These are phyloP conservation scores for Coenonympha glycerion DNA, from an alignment of 2,888 invertebrate genomes.

Conservation along the genomic window DNA sequence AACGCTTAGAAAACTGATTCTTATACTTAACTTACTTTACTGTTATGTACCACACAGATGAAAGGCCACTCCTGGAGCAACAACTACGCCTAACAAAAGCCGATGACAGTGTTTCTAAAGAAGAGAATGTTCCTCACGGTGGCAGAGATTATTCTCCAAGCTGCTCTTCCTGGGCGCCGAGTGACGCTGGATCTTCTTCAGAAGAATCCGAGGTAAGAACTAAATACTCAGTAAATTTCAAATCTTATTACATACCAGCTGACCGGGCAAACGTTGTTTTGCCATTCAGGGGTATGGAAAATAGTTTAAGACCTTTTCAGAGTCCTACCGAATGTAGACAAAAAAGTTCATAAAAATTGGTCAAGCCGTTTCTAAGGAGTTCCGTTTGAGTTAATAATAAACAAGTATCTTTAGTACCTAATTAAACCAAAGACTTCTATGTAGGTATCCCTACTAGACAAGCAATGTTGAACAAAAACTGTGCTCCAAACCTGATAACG, in stretches of 20 bases:
- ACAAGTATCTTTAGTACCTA: too few relatives aligned
- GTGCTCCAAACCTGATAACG: too few relatives aligned
- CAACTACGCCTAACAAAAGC: conserved; percentile 7
- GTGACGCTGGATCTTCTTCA: conserved; percentile 41
- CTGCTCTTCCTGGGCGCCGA: conserved; percentile 56
- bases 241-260: background rate
- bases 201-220: conserved; percentile 29
- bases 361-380: too few relatives aligned
- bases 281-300: too few relatives aligned
- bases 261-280: too few relatives aligned
- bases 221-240: background rate
- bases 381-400: too few relatives aligned
- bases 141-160: conserved; percentile 50
- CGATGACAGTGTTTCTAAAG: conserved; percentile 31
- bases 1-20: background rate
- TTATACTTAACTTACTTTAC: background rate
- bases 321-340: too few relatives aligned
- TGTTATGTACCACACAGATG: background rate
- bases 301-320: too few relatives aligned
- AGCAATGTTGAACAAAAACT: too few relatives aligned
- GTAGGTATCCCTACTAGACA: too few relatives aligned
- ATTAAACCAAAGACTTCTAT: too few relatives aligned
- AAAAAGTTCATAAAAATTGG: too few relatives aligned
- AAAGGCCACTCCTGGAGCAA: conserved; percentile 4
- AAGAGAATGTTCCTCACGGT: conserved; percentile 39